Evolutionary conservation across 2,113 vertebrate species (phyloP), one percentile per base, ranked within the genome.

Genomic region (Rissa tridactyla): DNA sequence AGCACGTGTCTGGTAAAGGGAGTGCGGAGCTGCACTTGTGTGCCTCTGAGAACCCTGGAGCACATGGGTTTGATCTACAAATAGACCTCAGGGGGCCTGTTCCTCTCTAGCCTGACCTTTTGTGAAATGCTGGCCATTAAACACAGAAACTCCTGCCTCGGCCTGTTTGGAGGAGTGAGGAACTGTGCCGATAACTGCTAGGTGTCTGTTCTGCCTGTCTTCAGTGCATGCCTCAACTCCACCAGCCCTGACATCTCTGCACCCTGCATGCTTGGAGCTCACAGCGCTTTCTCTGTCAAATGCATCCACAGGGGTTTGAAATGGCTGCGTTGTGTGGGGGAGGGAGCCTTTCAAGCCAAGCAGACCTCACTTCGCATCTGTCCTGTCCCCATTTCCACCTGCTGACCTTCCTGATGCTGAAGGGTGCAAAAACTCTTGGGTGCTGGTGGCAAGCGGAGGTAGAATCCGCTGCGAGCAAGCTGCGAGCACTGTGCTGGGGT

Each of bases 251-350:
- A 30, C 46, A 51, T 88, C 70, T 93, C 85, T 83, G 70, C 91
- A 54, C 77, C 73, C 62, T 82, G 94, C 87, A 55, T 93, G 93
- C 69, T 72, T 57, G 49, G 55, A 80, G 70, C 76, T 91, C 65
- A 32, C 38, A 62, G 49, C 81, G 7, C 82, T 90, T 70, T 21
- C 47, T 72, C 58, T 82, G 44, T 78, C 89, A 82, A 69, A 57
- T 3, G 11, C 46, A 30, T 86, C 40, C 36, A 15, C 49, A 10
- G 25, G 73, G 61, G 18, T 64, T 75, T 90, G 82, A 55, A 83
- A 36, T 64, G 55, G 61, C 75, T 14, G 7, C 19, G 16, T 27
- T 40, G 18, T 29, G 77, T 22, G 29, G 5, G 51, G 30, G 57
- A 70, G 46, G 58, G 82, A 78, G 65, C 54, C 47, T 92, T 90